Evolutionary conservation across 2,888 invertebrate genomes (phyloP).

Genomic region (Tenthredo notha): DNA sequence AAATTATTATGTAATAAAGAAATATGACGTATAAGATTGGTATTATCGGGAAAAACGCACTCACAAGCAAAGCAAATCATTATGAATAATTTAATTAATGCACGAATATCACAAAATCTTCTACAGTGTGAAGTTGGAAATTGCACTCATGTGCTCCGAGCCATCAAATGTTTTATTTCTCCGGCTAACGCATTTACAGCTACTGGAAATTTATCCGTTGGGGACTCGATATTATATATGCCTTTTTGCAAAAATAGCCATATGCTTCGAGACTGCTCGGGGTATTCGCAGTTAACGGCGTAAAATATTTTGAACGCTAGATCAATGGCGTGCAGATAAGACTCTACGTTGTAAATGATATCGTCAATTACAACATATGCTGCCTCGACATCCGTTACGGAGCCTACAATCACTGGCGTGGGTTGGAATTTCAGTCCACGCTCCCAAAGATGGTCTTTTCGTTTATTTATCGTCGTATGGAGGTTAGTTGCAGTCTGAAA

Average conservation of each 20-base stretch:
- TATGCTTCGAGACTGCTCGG: neutral
- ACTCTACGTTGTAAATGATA: neutral
- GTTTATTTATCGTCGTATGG: neutral
- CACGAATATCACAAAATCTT: no score
- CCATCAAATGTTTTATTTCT: neutral
- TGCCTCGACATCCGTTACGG: constrained; percentile 9
- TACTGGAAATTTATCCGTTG: constrained; percentile 1
- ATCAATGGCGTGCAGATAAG: constrained; percentile 12
- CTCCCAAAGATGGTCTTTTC: neutral
- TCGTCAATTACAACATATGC: constrained; percentile 37
- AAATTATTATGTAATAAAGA: neutral
- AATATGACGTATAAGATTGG: neutral
- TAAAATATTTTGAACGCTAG: constrained; percentile 23
- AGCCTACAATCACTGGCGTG: constrained; percentile 27
- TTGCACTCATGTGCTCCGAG: no score
- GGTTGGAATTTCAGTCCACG: constrained; percentile 24
- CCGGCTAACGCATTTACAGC: constrained; percentile 14
- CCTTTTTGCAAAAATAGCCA: neutral
- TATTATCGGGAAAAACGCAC: neutral
- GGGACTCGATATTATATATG: neutral
- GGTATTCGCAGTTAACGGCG: constrained; percentile 35
- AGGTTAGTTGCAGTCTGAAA: constrained; percentile 18
- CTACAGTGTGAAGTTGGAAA: no score
- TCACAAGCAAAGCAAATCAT: constrained; percentile 32
- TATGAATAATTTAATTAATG: neutral